Evolutionary conservation across 2,888 invertebrate genomes (phyloP), one percentile per base, ranked within the genome.

Genomic region (Pimpla rufipes): DNA sequence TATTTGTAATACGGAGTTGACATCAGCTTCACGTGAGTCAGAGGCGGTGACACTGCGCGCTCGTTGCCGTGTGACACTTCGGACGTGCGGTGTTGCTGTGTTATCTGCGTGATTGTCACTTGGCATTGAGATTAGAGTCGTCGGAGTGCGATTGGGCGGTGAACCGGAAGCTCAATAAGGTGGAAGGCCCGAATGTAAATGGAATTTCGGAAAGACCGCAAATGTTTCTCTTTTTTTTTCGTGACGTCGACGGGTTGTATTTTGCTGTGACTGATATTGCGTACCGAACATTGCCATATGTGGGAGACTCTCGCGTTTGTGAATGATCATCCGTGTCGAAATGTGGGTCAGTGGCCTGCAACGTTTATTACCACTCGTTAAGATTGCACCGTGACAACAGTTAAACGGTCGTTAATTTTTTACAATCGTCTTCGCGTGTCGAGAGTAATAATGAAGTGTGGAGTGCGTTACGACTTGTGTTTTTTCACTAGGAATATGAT

Each of bases 1-100:
- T 59, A 13, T 35, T 8, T 13, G 8, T 13, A 42, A 42, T 42
- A 2, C 6, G 6, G 7, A 29, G 35, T 59, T 59, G 57, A 59
- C 57, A 59, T 59, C n/a, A 59, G 35, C 35, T 59, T 16, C 3
- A 7, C 2, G 57, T 59, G 57, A 59, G 29, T 70, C 70, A 70
- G 37, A 21, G 40, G 40, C 70, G 52, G 18, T 35, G 67, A 50
- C 35, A 10, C 11, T 21, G 23, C 13, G 55, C 55, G 23, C 23
- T 4, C 55, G 23, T n/a, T n/a, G 23, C 13, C 13, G 11, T 18
- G 47, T 11, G 23, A 1, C 2, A 29, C 7, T 11, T 18, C 16
- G 10, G 47, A 3, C 40, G 5, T 2, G 29, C 29, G 11, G 18
- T 37, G 13, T 21, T 16, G 13, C 13, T 57, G 71, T 40, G 13